Percentiles rank a stretch among this genome's conserved stretches.
These are phyloP conservation scores for Mixornis gularis DNA, from an alignment of 2,113 vertebrate species.

Conservation along the genomic window DNA sequence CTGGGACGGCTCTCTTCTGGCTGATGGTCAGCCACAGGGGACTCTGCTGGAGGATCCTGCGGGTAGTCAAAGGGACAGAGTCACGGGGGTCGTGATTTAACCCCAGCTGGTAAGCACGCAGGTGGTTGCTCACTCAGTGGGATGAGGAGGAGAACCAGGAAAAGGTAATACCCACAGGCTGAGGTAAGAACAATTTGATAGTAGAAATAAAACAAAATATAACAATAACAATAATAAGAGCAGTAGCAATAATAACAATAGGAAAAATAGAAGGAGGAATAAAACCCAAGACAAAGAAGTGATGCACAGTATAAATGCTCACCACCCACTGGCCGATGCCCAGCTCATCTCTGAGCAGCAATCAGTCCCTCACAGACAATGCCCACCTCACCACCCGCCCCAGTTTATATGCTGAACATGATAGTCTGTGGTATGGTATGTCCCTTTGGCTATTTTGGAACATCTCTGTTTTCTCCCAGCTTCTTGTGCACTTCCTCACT, in stretches of 20 bases:
- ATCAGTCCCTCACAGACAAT: background rate
- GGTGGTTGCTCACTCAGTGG: background rate
- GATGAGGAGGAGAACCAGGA: background rate
- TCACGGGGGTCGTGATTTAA: rapidly evolving
- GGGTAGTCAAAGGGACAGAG: background rate
- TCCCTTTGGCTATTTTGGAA: background rate
- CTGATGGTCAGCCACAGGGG: background rate
- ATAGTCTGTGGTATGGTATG: background rate
- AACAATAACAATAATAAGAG: background rate
- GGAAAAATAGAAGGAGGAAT: background rate
- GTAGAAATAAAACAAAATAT: background rate
- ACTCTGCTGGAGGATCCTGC: background rate
- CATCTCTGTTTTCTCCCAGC: background rate
- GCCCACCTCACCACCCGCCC: no score
- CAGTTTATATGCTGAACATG: background rate
- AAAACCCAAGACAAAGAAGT: background rate
- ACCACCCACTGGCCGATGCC: no score
- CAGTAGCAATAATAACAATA: background rate
- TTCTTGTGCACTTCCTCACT: background rate
- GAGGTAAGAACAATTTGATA: background rate
- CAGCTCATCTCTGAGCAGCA: background rate
- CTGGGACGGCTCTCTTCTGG: background rate
- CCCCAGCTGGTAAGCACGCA: background rate
- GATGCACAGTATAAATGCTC: background rate
- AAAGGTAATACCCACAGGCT: background rate